Evolutionary conservation across 2,797 vertebrate genomes (phyloP), one percentile per base, ranked within the genome.

Genomic region (Gymnocypris eckloni): DNA sequence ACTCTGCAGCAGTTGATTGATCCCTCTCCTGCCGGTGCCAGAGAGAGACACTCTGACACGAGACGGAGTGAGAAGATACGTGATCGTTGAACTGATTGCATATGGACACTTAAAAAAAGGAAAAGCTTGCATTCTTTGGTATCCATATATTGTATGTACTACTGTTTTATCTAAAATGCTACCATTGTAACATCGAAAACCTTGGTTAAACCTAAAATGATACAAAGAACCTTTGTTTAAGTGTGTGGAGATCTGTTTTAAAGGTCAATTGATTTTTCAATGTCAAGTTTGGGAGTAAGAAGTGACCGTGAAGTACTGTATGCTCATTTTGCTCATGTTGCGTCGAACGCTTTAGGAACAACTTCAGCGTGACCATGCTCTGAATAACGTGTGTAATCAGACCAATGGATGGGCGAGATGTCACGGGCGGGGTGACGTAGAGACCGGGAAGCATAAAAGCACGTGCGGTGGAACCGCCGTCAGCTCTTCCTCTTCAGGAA

Each of bases 81-180:
- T 83, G 59, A 79, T 80, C 41, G 52, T 52, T 66, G 37, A 84
- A 81, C 52, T 81, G 78, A 82, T 73, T 72, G 77, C 73, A 80
- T 33, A 22, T 12, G 69, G 16, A 82, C 81, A 43, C n/a, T 28
- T 33, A 12, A 43, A 59, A 33, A 59, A 39, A 20, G 20, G 11
- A 15, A 18, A 77, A 56, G 7, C 20, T 15, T 72, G 15, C 1
- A 48, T 61, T 61, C 13, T 61, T 5, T 37, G 13, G 22, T 12
- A 48, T 12, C 37, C 37, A 70, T 70, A 1, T 43, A 71, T 20
- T 69, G 33, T 69, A n/a, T n/a, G 22, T 59, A 22, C 54, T 22
- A n/a, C 11, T 45, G 5, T 45, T 71, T 45, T 15, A 25, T 45
- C 41, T 12, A 15, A 45, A 15, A 45, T 45, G 22, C 20, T 41